A percentile compares a stretch with the other conserved stretches of the same genome.
These are phyloP conservation scores for Andrena fulva DNA, from an alignment of 2,888 invertebrate species.

Conservation along the genomic window DNA sequence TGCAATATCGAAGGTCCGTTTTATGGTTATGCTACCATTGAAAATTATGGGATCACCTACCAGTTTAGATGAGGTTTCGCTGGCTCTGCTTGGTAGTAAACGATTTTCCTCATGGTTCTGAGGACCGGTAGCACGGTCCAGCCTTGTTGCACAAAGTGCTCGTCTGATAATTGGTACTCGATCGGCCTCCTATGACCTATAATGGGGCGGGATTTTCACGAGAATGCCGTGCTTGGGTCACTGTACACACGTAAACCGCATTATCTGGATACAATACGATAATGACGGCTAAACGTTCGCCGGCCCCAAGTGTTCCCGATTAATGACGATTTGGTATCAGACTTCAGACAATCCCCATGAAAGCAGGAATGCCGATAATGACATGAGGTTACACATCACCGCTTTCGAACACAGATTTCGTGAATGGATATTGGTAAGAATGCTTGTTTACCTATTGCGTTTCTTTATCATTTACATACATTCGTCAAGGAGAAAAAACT, in stretches of 20 bases:
- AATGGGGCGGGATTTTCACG: constrained; percentile 65
- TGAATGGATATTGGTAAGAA: not conserved
- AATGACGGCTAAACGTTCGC: constrained; percentile 45
- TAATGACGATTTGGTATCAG: constrained; percentile 39
- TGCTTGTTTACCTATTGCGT: not conserved
- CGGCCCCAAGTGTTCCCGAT: constrained; percentile 40
- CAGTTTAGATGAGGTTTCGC: constrained; percentile 71
- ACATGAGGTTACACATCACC: constrained; percentile 3
- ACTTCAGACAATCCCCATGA: constrained; percentile 13
- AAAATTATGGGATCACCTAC: constrained; percentile 49
- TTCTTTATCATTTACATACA: too few relatives aligned
- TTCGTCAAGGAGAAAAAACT: not conserved
- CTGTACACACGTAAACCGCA: constrained; percentile 47
- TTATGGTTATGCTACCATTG: constrained; percentile 5
- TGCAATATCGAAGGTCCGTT: not conserved
- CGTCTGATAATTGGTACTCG: constrained; percentile 78
- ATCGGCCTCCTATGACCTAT: constrained; percentile 73
- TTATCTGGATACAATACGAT: constrained; percentile 52
- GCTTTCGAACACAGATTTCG: not conserved
- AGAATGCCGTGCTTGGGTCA: constrained; percentile 51
- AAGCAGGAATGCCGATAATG: constrained; percentile 21
- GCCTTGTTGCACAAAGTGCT: constrained; percentile 71
- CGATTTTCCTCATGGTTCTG: constrained; percentile 69
- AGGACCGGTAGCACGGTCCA: constrained; percentile 75
- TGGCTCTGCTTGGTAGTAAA: constrained; percentile 63